These are phyloP conservation scores for Litocranius walleri DNA, from an alignment of 2,113 vertebrate species.

Conservation along the genomic window DNA sequence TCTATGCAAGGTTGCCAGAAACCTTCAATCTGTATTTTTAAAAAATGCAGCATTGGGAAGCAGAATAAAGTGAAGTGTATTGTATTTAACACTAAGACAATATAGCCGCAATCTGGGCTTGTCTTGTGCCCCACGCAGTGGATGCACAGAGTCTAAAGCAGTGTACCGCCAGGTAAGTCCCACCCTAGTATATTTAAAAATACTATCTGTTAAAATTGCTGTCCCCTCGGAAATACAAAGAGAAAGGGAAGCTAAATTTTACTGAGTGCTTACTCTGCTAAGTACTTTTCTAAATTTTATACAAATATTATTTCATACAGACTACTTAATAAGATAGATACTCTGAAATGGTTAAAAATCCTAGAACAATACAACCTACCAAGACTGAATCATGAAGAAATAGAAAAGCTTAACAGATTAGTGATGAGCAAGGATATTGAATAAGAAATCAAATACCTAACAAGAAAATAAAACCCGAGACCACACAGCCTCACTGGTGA, in stretches of 20 bases:
- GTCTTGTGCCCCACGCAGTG: neutral
- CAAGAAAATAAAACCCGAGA: neutral
- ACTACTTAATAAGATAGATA: neutral
- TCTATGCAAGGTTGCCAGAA: neutral
- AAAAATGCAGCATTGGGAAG: neutral
- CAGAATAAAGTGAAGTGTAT: neutral
- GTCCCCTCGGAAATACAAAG: neutral
- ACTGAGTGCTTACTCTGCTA: neutral
- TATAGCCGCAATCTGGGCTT: neutral
- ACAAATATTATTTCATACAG: neutral
- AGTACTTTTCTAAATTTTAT: neutral
- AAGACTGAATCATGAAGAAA: neutral
- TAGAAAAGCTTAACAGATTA: neutral
- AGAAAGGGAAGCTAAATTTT: neutral
- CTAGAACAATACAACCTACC: neutral
- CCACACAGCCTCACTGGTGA: neutral
- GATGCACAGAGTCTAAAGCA: neutral
- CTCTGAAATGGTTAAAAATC: neutral
- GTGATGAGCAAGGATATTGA: neutral
- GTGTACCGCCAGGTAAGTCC: neutral
- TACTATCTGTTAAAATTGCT: neutral
- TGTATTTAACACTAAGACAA: neutral
- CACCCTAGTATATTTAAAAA: neutral
- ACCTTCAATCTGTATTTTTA: neutral
- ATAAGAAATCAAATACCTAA: neutral